phyloP scores from a whole-genome alignment of 2,888 invertebrate genomes.

The Parnassius orleans region DNA sequence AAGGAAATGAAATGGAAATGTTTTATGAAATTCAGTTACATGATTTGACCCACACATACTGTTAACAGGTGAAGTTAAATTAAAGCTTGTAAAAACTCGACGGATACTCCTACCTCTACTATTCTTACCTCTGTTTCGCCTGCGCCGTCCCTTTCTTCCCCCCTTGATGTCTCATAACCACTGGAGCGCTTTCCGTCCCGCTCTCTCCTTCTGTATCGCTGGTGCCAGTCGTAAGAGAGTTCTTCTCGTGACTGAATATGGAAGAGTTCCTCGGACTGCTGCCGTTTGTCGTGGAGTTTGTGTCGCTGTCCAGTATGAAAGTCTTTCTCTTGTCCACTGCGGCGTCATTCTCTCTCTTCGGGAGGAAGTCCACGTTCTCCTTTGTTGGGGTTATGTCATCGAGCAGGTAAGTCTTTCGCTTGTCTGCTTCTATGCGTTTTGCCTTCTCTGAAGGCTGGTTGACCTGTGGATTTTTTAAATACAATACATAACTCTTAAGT shows the following conservation, averaged over 20 bases:
- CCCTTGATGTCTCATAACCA: slow-evolving; percentile 53
- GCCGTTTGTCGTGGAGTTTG: slow-evolving; percentile 73
- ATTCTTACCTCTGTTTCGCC: slow-evolving; percentile 58
- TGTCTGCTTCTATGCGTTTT: slow-evolving; percentile 55
- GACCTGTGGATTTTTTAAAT: slow-evolving; percentile 42
- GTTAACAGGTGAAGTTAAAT: too few relatives aligned
- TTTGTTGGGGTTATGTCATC: slow-evolving; percentile 68
- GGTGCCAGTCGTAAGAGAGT: slow-evolving; percentile 56
- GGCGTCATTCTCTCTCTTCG: slow-evolving; percentile 44
- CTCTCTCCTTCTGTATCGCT: slow-evolving; percentile 73
- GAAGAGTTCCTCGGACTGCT: slow-evolving; percentile 74
- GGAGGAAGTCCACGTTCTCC: slow-evolving; percentile 63
- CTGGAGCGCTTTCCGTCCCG: slow-evolving; percentile 69
- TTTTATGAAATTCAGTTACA: too few relatives aligned
- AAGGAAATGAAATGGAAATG: too few relatives aligned
- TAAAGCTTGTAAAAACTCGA: too few relatives aligned
- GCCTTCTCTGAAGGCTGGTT: slow-evolving; percentile 56
- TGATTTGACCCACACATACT: too few relatives aligned
- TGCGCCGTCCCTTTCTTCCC: slow-evolving; percentile 47
- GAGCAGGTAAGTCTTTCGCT: slow-evolving; percentile 65
- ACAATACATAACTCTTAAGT: too few relatives aligned
- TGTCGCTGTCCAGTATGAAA: slow-evolving; percentile 72
- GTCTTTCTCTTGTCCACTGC: slow-evolving; percentile 67
- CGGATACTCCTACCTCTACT: too few relatives aligned
- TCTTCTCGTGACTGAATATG: slow-evolving; percentile 68